Conservation (phyloP, 1,140 invertebrate species). For the Papilio aristodemus region DNA sequence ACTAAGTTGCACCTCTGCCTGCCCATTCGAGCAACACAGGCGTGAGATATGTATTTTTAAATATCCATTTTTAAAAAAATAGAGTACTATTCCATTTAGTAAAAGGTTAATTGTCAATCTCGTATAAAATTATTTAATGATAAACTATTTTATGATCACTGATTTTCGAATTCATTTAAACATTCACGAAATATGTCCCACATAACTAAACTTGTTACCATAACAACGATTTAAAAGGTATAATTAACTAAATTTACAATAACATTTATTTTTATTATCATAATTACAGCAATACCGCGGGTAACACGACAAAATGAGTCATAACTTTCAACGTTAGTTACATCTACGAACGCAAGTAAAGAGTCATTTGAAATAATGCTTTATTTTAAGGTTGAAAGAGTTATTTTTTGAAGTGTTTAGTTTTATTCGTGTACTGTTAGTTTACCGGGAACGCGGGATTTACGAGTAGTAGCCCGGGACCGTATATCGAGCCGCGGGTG, state of each 20-base stretch:
- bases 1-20: too few relatives aligned
- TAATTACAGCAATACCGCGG: conserved; percentile 27
- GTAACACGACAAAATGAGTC: conserved; percentile 18
- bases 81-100: too few relatives aligned
- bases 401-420: not conserved
- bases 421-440: conserved; percentile 45
- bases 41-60: too few relatives aligned
- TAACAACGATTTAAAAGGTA: conserved; percentile 29
- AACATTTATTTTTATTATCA: conserved; percentile 26
- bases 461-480: conserved; percentile 52
- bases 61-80: too few relatives aligned
- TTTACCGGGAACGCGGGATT: conserved; percentile 51
- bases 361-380: not conserved
- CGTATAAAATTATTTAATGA: too few relatives aligned
- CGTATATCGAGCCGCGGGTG: conserved; percentile 57
- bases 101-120: too few relatives aligned
- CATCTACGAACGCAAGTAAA: not conserved
- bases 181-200: not conserved
- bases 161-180: not conserved
- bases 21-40: too few relatives aligned
- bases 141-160: too few relatives aligned
- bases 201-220: not conserved
- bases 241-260: conserved; percentile 23
- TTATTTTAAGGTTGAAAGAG: not conserved
- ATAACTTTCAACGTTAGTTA: conserved; percentile 29